These are phyloP conservation scores for Nasonia longicornis DNA, from an alignment of 1,140 invertebrate species.

Conservation along the genomic window DNA sequence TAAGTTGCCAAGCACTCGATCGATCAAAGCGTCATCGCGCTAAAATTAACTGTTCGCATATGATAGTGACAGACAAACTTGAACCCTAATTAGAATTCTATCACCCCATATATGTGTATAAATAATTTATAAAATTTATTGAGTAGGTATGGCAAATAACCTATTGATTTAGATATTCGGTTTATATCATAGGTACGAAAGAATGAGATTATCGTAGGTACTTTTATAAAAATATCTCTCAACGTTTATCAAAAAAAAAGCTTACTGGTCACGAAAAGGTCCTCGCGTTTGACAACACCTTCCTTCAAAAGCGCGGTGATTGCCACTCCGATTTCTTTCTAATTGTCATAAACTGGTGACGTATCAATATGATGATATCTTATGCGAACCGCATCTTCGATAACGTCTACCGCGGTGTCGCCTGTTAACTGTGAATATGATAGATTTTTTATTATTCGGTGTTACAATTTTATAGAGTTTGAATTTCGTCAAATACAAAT, in stretches of 20 bases:
- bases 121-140: too few relatives aligned
- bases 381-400: constrained; percentile 75
- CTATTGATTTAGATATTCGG: too few relatives aligned
- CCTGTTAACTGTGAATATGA: constrained; percentile 61
- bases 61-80: too few relatives aligned
- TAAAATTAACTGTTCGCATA: too few relatives aligned
- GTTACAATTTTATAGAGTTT: not conserved
- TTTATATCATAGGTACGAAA: too few relatives aligned
- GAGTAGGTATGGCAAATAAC: too few relatives aligned
- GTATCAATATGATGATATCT: constrained; percentile 82
- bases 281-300: constrained; percentile 78
- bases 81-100: too few relatives aligned
- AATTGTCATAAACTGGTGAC: constrained; percentile 80
- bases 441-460: not conserved
- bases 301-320: constrained; percentile 80
- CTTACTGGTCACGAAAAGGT: constrained; percentile 75
- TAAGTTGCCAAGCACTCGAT: too few relatives aligned
- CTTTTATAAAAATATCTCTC: too few relatives aligned
- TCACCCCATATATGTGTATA: too few relatives aligned
- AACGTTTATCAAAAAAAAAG: constrained; percentile 47
- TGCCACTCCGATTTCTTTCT: constrained; percentile 85
- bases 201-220: too few relatives aligned
- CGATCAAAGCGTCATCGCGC: too few relatives aligned
- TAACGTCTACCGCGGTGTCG: constrained; percentile 72
- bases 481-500: not conserved